Evolutionary conservation across 2,113 vertebrate genomes (phyloP).

Genomic region (Prinia subflava): DNA sequence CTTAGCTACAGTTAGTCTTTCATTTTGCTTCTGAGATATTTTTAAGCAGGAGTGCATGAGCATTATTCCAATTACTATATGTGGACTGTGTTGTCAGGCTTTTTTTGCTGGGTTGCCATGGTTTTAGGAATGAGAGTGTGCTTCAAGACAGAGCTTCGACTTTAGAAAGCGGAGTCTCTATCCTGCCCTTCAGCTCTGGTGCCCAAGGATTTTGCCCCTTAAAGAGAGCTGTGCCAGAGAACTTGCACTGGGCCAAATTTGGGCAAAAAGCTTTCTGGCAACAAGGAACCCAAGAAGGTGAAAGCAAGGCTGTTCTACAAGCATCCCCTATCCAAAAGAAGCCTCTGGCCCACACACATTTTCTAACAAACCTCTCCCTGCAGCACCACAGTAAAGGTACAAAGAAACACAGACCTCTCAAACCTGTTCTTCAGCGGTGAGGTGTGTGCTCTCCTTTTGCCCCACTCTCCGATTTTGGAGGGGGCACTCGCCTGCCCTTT

Average conservation of each 20-base stretch:
- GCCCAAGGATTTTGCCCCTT: background rate
- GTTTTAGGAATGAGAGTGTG: background rate
- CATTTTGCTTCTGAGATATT: background rate
- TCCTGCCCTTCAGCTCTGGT: background rate
- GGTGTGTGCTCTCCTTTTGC: background rate
- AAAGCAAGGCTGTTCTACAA: background rate
- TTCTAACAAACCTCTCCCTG: background rate
- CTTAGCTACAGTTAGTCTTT: background rate
- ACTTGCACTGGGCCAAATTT: background rate
- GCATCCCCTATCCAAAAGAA: background rate
- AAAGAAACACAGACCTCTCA: constrained; percentile 29
- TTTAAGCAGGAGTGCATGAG: background rate
- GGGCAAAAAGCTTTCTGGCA: background rate
- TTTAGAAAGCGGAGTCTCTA: background rate
- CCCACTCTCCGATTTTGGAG: background rate
- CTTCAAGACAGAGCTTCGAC: background rate
- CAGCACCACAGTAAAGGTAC: background rate
- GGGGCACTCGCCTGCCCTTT: background rate
- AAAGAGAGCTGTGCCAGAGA: background rate
- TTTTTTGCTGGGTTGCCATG: background rate
- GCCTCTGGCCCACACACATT: fast-evolving
- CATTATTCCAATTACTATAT: background rate
- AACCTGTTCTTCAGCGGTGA: background rate
- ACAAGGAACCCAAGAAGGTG: background rate
- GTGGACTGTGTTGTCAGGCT: background rate